These are phyloP conservation scores for Silurus meridionalis DNA, from an alignment of 2,113 vertebrate species.

Conservation along the genomic window DNA sequence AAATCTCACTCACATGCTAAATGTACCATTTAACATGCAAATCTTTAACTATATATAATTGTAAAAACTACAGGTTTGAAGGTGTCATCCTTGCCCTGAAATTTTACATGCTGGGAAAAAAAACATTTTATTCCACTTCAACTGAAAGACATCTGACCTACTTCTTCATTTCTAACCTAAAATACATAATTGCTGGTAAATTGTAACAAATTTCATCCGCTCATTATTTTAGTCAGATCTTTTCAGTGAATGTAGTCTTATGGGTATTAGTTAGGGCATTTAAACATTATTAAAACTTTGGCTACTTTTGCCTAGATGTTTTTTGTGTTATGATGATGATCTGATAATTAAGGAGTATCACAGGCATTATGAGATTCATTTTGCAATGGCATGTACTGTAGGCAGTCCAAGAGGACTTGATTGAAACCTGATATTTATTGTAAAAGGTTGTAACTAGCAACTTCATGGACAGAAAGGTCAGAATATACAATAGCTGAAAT, in stretches of 20 bases:
- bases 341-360: not conserved
- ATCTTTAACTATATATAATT: not conserved
- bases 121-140: not conserved
- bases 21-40: too few species aligned
- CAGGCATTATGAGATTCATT: not conserved
- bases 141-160: not conserved
- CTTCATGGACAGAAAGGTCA: too few species aligned
- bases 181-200: not conserved
- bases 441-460: not conserved
- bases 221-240: not conserved
- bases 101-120: not conserved
- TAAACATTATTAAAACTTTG: not conserved
- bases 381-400: not conserved
- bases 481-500: too few species aligned
- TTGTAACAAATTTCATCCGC: too few species aligned
- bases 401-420: not conserved
- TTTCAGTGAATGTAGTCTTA: not conserved
- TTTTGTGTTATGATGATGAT: not conserved
- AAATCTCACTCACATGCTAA: not conserved
- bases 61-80: not conserved
- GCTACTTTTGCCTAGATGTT: not conserved
- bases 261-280: not conserved
- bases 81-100: not conserved
- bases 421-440: not conserved
- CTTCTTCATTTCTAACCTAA: not conserved